These are phyloP conservation scores for Lycophotia porphyrea DNA, from an alignment of 2,888 invertebrate species.

Conservation along the genomic window DNA sequence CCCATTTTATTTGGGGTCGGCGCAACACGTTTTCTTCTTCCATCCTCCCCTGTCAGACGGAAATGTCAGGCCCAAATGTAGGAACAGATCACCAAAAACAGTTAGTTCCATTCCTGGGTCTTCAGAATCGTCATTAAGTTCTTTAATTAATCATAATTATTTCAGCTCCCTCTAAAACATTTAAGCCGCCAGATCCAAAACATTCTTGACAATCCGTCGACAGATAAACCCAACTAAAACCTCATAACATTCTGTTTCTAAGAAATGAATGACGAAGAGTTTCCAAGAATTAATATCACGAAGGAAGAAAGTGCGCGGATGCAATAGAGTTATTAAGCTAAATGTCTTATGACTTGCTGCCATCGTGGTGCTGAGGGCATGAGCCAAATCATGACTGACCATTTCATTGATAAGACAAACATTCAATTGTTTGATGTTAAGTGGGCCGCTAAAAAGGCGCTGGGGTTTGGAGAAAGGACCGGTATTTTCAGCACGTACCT, in stretches of 20 bases:
- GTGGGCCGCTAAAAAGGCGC: slow-evolving; percentile 62
- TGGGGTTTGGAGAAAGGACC: slow-evolving; percentile 12
- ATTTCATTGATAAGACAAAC: slow-evolving; percentile 80
- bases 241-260: slow-evolving; percentile 58
- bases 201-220: background rate
- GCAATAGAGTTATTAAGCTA: slow-evolving; percentile 54
- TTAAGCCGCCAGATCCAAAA: background rate
- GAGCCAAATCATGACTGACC: slow-evolving; percentile 78
- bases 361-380: slow-evolving; percentile 68
- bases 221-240: slow-evolving; percentile 36
- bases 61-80: background rate
- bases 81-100: background rate
- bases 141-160: background rate
- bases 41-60: no score
- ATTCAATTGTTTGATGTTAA: slow-evolving; percentile 78
- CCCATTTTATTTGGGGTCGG: no score
- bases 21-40: no score
- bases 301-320: slow-evolving; percentile 59
- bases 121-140: background rate
- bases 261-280: slow-evolving; percentile 37
- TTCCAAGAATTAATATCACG: slow-evolving; percentile 48
- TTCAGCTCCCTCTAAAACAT: background rate
- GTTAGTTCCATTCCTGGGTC: background rate
- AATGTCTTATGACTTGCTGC: slow-evolving; percentile 57
- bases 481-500: background rate